phyloP scores from a whole-genome alignment of 1,140 invertebrate genomes.

The Lamellibrachia luymesi region DNA sequence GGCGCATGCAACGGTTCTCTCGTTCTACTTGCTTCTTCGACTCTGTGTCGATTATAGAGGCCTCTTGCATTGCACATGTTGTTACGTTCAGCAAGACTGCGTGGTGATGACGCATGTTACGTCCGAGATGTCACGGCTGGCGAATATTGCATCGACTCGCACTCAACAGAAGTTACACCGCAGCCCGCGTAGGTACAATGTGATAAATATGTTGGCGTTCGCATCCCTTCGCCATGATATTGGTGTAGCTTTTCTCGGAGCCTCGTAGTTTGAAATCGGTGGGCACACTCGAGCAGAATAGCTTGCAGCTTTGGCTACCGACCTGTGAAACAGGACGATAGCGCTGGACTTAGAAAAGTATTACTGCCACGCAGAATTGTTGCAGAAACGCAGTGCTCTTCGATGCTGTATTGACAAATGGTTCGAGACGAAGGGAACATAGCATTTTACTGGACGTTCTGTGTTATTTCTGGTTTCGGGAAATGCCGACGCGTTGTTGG shows the following conservation, averaged over 20 bases:
- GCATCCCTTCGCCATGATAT: no score
- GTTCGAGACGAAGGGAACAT: background rate
- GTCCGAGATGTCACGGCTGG: background rate
- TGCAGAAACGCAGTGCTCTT: background rate
- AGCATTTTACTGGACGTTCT: background rate
- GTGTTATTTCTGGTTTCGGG: constrained; percentile 4
- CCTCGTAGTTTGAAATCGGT: background rate
- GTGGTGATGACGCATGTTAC: background rate
- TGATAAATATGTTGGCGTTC: background rate
- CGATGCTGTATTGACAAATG: background rate
- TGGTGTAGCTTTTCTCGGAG: background rate
- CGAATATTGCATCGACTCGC: background rate
- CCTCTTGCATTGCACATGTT: background rate
- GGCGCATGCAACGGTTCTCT: background rate
- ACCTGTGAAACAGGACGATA: background rate
- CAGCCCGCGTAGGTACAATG: background rate
- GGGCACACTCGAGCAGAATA: background rate
- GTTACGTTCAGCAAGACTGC: background rate
- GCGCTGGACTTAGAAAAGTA: background rate
- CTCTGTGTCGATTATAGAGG: background rate
- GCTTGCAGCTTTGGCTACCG: background rate
- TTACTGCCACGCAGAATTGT: background rate
- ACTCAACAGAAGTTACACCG: no score
- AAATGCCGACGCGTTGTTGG: background rate
- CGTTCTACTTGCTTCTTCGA: background rate